Base-by-base conservation (phyloP, 2,888 invertebrate species). In the Petrolisthes manimaculis region DNA sequence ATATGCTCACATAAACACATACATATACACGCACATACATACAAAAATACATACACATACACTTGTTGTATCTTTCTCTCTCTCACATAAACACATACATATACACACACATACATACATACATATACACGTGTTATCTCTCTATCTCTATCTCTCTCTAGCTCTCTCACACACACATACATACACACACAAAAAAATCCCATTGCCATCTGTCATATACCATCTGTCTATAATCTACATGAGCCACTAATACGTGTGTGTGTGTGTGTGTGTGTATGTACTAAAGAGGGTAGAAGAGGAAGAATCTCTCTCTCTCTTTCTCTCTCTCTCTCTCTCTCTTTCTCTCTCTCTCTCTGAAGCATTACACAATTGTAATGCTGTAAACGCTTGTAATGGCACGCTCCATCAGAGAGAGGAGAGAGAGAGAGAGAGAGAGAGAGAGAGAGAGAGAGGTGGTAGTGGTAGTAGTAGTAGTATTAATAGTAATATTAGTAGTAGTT, bases 71-170 rank as follows among this genome's bases (percentile, higher is more conserved):
- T 14, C 77, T 24, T 37, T 24, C 24, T 24, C 37, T 61, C 9
- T 9, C 61, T 18, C 18, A 14, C 61, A 61, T 9, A 9, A 14
- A 61, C 61, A 61, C 61, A 75, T 5, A 21, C 75, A 75, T 37
- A 75, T 5, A 75, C 75, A 75, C 75, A 75, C 75, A 75, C 75
- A 75, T 2, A 51, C 75, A 75, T 9, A 75, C 75, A 75, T 37
- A 75, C 24, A 75, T 9, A 75, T 21, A 61, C 61, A 61, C 61
- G 14, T 61, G 61, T 6, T 14, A 6, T 24, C 24, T 6, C 77
- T 24, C 24, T 24, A 24, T 24, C 77, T 24, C 24, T 21, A 8
- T 21, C 21, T 21, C 24, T 6, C 77, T 24, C 77, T 6, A 24
- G 9, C 77, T 24, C 77, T 24, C 77, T 24, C 61, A 21, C 77